Evolutionary conservation across 2,888 invertebrate species (phyloP), one percentile per base, ranked within the genome.

Genomic region (Catocala fraxini): DNA sequence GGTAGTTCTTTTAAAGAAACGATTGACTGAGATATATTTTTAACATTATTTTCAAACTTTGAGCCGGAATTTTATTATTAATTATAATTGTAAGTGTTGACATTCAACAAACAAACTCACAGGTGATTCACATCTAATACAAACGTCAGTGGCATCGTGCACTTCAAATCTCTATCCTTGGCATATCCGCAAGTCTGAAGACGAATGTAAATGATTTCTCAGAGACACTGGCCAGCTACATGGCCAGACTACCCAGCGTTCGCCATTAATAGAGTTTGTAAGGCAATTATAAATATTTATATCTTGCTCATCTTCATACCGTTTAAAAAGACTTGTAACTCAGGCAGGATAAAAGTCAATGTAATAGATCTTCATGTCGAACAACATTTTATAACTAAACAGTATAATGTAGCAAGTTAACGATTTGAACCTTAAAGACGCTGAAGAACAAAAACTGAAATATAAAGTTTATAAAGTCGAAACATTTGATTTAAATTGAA

Each of bases 191-290:
- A 43, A 64, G 46, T 42, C 34, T 47, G 53, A 46, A 42, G 68
- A 43, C 15, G 46, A 60, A 75, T 75, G 74, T 68, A 63, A 75
- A 75, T 74, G 56, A 71, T 67, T 70, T 72, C 75, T 68, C 4
- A 46, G 49, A 59, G 45, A 10, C 13, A 12, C 25, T 39, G 25
- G 7, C 45, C 5, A 10, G 25, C 52, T 49, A 51, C 25, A 43
- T 59, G 46, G 15, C 47, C 11, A 52, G 48, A 15, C 45, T 42
- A 5, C 5, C 13, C 13, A 25, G 25, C n/a, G 33, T 15, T 45
- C 33, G 41, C 71, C 75, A 61, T 70, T 71, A 65, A 64, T 68
- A 59, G 59, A 60, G 55, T 57, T 60, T 59, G 34, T 51, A 11
- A 13, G 25, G 41, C 33, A 39, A 47, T 48, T 47, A 73, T 71